Percentiles rank a stretch among this genome's conserved stretches.
phyloP scores from a whole-genome alignment of 2,888 invertebrate species.

The Trisateles emortualis region DNA sequence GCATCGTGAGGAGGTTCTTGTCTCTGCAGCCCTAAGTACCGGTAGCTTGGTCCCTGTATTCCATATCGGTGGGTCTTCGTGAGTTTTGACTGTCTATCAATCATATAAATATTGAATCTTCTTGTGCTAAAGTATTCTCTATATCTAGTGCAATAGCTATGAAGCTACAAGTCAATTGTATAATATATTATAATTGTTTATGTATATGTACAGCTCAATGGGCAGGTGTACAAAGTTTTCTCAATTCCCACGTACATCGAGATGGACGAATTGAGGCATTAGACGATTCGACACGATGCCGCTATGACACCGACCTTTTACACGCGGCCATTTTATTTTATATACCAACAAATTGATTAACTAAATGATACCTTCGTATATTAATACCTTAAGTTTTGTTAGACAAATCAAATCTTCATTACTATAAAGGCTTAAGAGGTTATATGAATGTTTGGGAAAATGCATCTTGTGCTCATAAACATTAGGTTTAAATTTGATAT shows the following conservation, averaged over 20 bases:
- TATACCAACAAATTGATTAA: constrained; percentile 48
- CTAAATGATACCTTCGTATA: constrained; percentile 36
- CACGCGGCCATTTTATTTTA: constrained; percentile 46
- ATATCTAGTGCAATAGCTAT: constrained; percentile 3
- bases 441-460: no score
- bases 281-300: constrained; percentile 47
- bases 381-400: constrained; percentile 17
- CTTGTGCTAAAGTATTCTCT: neutral
- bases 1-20: no score
- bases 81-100: no score
- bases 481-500: no score
- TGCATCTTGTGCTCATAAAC: no score
- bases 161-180: constrained; percentile 1
- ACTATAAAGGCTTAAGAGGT: no score
- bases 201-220: constrained; percentile 28
- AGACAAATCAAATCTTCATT: no score
- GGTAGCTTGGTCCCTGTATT: no score
- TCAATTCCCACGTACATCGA: constrained; percentile 38
- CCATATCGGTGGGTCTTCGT: no score
- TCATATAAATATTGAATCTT: no score
- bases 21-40: no score
- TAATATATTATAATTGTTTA: neutral
- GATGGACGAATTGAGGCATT: constrained; percentile 47
- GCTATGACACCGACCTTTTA: constrained; percentile 46
- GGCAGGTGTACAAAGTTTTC: constrained; percentile 41